Percentiles rank a stretch among this genome's conserved stretches.
Conservation (phyloP, 2,113 vertebrate species). For the Seriola quinqueradiata region DNA sequence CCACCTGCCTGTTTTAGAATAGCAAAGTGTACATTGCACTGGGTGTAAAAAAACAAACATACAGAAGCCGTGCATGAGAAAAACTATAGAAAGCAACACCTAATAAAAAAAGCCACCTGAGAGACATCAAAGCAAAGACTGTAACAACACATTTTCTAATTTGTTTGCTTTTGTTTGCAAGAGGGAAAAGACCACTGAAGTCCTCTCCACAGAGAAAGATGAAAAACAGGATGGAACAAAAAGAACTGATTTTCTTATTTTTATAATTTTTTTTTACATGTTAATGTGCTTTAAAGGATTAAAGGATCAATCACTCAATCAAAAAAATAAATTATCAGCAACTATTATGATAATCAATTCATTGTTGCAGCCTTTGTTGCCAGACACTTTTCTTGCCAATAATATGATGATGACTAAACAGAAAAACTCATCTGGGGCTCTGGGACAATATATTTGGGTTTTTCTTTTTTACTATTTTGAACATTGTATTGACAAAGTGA, state of each 20-base stretch:
- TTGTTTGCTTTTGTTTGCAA: slow-evolving; percentile 1
- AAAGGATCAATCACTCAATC: too few relatives aligned
- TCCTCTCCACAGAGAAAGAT: neutral
- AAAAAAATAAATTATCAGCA: too few relatives aligned
- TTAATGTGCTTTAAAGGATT: neutral
- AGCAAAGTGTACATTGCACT: too few relatives aligned
- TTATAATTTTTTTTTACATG: neutral
- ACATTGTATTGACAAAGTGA: too few relatives aligned
- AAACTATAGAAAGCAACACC: neutral
- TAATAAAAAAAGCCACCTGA: slow-evolving; percentile 12
- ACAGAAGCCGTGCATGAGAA: neutral
- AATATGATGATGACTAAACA: too few relatives aligned
- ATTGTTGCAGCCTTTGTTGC: too few relatives aligned
- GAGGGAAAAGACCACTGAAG: neutral
- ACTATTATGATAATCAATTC: too few relatives aligned
- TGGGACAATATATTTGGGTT: too few relatives aligned
- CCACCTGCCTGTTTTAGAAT: neutral
- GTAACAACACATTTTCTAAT: neutral
- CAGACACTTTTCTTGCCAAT: too few relatives aligned
- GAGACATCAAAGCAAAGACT: slow-evolving; percentile 17
- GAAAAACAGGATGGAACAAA: neutral
- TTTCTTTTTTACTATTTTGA: neutral
- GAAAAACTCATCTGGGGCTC: too few relatives aligned
- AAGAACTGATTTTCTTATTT: neutral
- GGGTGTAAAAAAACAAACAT: neutral